Base-by-base conservation (phyloP, 2,888 invertebrate species). In the Harpalus rubripes region DNA sequence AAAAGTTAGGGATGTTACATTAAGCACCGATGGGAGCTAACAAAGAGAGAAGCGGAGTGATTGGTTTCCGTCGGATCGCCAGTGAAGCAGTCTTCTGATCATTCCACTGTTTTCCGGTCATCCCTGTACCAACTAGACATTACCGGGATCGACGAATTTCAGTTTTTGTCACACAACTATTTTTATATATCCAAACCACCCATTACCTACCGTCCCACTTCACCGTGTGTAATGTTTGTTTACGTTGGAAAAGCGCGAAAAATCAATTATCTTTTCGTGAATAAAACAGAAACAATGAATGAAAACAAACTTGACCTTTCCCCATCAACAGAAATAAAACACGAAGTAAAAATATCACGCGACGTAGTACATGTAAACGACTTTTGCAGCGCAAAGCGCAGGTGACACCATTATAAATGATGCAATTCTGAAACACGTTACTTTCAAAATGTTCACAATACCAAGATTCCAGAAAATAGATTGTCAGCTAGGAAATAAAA, bases 231-330 rank as follows among this genome's bases (percentile, higher is more conserved):
- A 32, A 22, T 6, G 44, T 52, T 52, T 52, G 44, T 10, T 52
- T 52, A 6, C 12, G 44, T 12, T 12, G 12, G 7, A 10, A 52
- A 12, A 52, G 44, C 32, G 32, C 32, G 44, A 52, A 52, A 52
- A 52, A 52, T 52, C 44, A 52, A 52, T 52, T 52, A 52, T 52
- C 5, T 52, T 52, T 52, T 52, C 44, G 44, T 52, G 44, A 52
- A 52, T 52, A 52, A 52, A 32, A 52, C 10, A 52, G 44, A 52
- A 52, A 52, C 44, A 52, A 52, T 52, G 44, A 52, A 52, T 52
- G 44, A 52, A 52, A 52, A 52, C 44, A 52, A 52, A 52, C 44
- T 52, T 52, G 44, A 52, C 44, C 44, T 52, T 52, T 52, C 44
- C 44, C 44, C 44, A 8, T 12, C 12, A 8, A 52, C 44, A 52